These are phyloP conservation scores for Chelonia mydas DNA, from an alignment of 2,797 vertebrate species.

Conservation along the genomic window DNA sequence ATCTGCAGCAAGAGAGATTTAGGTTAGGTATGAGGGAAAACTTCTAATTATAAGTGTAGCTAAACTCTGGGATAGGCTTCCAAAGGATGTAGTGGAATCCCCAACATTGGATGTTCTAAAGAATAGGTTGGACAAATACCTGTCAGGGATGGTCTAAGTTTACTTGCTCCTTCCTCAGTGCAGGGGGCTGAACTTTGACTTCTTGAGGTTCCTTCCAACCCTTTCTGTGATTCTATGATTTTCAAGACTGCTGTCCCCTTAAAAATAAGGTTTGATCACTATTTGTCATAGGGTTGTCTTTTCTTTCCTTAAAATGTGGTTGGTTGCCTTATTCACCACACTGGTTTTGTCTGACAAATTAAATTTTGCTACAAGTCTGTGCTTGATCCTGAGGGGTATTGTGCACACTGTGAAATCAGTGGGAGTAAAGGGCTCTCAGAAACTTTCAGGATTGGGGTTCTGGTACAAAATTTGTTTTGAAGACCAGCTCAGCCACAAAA, in stretches of 20 bases:
- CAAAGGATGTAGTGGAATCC: neutral
- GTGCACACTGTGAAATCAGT: constrained; percentile 31
- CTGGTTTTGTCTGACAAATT: constrained; percentile 40
- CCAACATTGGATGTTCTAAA: neutral
- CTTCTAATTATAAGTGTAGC: neutral
- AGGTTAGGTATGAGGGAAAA: neutral
- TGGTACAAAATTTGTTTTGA: neutral
- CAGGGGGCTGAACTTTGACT: neutral
- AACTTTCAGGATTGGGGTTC: neutral
- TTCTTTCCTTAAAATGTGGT: constrained; percentile 59
- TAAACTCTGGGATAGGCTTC: neutral
- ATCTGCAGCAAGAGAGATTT: neutral
- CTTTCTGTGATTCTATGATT: neutral
- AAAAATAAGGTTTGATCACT: neutral
- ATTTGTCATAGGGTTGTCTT: constrained; percentile 40
- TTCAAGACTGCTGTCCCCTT: neutral
- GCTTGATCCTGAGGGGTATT: neutral
- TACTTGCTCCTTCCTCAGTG: neutral
- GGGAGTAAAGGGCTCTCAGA: neutral
- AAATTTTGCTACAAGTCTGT: constrained; percentile 16
- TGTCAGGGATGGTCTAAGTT: neutral
- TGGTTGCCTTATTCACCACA: constrained; percentile 62
- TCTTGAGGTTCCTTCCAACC: neutral
- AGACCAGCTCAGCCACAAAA: neutral
- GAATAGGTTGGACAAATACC: neutral